Base-by-base conservation (phyloP, 2,888 invertebrate species). In the Palloptera scutellata region DNA sequence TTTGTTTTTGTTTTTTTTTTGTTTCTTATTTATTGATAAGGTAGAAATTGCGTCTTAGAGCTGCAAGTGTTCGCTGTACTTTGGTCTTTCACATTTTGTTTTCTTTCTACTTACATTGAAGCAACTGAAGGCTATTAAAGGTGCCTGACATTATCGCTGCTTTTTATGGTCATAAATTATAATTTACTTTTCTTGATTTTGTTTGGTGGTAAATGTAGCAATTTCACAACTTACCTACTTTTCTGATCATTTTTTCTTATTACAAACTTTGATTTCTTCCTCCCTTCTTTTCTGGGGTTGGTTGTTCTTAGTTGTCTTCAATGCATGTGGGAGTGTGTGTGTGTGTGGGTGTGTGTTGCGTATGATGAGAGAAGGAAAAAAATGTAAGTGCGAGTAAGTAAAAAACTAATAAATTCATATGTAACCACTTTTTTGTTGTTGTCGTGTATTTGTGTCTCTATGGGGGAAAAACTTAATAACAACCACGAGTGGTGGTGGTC, bases 91-190 rank as follows among this genome's bases (percentile, higher is more conserved):
- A 30, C 6, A 30, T 6, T 4, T 30, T 30, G 2, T 30, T 30
- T 6, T 58, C 30, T 57, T n/a, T 13, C 15, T 53, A 53, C 42
- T 54, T 54, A 42, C 8, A 42, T 20, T 15, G 63, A 70, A 62
- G 74, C 76, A 72, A 68, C 71, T 59, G 19, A 40, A 51, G 77
- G 78, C 79, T 76, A 76, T 80, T 78, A 75, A 79, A 79, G 77
- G 73, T 75, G 80, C 52, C 52, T 61, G 57, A 61, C 62, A 59
- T 67, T 61, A 67, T 59, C 67, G 63, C 51, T 30, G 6, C 30
- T 45, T n/a, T 48, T 42, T 67, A 54, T 52, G 61, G 61, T 61
- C 78, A 79, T 79, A 79, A 79, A 79, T 79, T 78, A 79, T 79
- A 75, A 80, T 79, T 80, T 78, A 67, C 58, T 70, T 57, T 67